A percentile compares a stretch with the other conserved stretches of the same genome.
Evolutionary conservation across 2,888 invertebrate genomes (phyloP).

Genomic region (Drosophila kokeensis): DNA sequence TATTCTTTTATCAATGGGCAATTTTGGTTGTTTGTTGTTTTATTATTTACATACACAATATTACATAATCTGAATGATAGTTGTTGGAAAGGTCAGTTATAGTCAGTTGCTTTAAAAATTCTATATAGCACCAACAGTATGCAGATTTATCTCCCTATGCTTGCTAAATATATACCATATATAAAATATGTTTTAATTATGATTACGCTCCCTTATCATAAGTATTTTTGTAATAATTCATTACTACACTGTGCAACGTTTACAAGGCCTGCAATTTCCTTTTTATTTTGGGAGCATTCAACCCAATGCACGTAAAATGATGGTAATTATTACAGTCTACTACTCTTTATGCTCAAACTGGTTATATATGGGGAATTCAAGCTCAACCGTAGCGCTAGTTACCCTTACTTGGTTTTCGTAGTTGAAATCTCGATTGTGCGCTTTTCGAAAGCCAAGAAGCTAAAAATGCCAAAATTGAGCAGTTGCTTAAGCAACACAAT

Average conservation of each 20-base stretch:
- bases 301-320: slow-evolving; percentile 58
- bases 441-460: slow-evolving; percentile 35
- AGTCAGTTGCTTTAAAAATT: background rate
- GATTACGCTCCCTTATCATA: background rate
- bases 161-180: background rate
- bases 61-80: background rate
- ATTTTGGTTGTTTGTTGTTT: background rate
- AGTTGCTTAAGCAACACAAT: background rate
- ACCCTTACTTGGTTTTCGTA: slow-evolving; percentile 41
- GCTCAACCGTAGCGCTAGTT: slow-evolving; percentile 51
- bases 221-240: slow-evolving; percentile 1
- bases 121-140: background rate
- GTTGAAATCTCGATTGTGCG: slow-evolving; percentile 25
- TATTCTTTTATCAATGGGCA: background rate
- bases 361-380: slow-evolving; percentile 46
- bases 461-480: slow-evolving; percentile 17
- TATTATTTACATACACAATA: background rate
- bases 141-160: background rate
- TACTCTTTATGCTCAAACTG: slow-evolving; percentile 51
- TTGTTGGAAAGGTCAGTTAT: background rate
- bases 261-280: slow-evolving; percentile 59
- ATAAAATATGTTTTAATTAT: background rate
- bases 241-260: slow-evolving; percentile 31
- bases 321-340: slow-evolving; percentile 56
- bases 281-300: slow-evolving; percentile 67